Evolutionary conservation across 1,140 invertebrate genomes (phyloP).

Genomic region (Cephus cinctus): DNA sequence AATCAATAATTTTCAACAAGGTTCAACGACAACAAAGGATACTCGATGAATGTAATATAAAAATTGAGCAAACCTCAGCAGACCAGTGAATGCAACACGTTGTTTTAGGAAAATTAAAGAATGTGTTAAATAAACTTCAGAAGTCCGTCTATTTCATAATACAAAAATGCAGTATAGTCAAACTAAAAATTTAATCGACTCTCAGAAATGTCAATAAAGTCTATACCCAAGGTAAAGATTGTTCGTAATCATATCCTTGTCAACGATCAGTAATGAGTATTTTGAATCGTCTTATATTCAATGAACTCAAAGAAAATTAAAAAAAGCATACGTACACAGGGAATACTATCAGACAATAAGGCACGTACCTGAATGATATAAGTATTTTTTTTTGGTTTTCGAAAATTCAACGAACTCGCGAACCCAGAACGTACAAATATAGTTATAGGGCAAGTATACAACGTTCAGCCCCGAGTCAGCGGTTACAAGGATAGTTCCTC

Average conservation of each 20-base stretch:
- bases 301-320: background rate
- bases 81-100: too few species aligned
- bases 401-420: constrained; percentile 31
- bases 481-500: too few species aligned
- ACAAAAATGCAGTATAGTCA: too few species aligned
- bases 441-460: constrained; percentile 30
- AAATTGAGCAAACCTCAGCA: too few species aligned
- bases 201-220: background rate
- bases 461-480: too few species aligned
- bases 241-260: background rate
- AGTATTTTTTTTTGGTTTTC: too few species aligned
- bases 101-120: too few species aligned
- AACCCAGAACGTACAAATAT: constrained; percentile 24
- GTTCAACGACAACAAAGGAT: too few species aligned
- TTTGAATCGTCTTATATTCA: background rate
- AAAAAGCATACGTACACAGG: background rate
- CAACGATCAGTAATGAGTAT: background rate
- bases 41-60: too few species aligned
- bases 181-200: background rate
- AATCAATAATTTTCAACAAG: too few species aligned
- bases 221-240: background rate
- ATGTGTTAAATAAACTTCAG: too few species aligned
- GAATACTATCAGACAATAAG: background rate
- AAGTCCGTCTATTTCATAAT: too few species aligned
- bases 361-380: constrained; percentile 33